Evolutionary conservation across 2,113 vertebrate genomes (phyloP).

Genomic region (Dolichallabes microphthalmus): DNA sequence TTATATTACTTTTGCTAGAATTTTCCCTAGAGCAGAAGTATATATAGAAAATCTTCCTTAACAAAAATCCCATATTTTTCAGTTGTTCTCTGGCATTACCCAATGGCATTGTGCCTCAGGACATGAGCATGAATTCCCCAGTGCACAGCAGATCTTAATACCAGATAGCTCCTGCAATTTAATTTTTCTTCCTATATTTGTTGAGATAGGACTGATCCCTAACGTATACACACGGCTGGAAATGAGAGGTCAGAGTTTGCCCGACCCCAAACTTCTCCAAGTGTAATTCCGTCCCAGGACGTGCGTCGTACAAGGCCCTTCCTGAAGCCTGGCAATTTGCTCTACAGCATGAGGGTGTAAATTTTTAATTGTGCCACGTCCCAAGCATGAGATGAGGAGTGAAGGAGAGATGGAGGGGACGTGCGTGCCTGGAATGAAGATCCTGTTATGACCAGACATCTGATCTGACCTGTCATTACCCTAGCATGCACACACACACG

Average conservation of each 20-base stretch:
- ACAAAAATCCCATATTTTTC: slow-evolving; percentile 2
- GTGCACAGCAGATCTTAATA: slow-evolving; percentile 45
- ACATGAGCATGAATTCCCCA: slow-evolving; percentile 32
- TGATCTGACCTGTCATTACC: slow-evolving; percentile 51
- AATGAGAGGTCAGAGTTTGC: slow-evolving; percentile 60
- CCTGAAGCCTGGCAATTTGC: slow-evolving; percentile 69
- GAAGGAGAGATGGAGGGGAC: slow-evolving; percentile 24
- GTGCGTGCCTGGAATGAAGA: slow-evolving; percentile 53
- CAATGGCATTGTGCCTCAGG: slow-evolving; percentile 32
- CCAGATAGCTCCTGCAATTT: slow-evolving; percentile 55
- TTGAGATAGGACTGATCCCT: slow-evolving; percentile 56
- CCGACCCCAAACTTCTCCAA: slow-evolving; percentile 43
- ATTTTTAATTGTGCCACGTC: slow-evolving; percentile 72
- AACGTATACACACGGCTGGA: slow-evolving; percentile 47
- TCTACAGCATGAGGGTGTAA: slow-evolving; percentile 67
- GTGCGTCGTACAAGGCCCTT: slow-evolving; percentile 62
- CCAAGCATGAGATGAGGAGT: slow-evolving; percentile 41
- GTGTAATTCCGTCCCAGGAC: slow-evolving; percentile 63
- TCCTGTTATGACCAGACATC: slow-evolving; percentile 41
- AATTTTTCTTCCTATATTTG: slow-evolving; percentile 57
- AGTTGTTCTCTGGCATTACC: slow-evolving; percentile 34
- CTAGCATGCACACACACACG: slow-evolving; percentile 27
- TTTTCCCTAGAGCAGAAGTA: slow-evolving; percentile 7
- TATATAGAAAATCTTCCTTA: not conserved
- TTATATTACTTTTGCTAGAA: not conserved